Percentiles rank a stretch among this genome's conserved stretches.
phyloP scores from a whole-genome alignment of 2,113 vertebrate species.

The Lamprologus tigripictilis region DNA sequence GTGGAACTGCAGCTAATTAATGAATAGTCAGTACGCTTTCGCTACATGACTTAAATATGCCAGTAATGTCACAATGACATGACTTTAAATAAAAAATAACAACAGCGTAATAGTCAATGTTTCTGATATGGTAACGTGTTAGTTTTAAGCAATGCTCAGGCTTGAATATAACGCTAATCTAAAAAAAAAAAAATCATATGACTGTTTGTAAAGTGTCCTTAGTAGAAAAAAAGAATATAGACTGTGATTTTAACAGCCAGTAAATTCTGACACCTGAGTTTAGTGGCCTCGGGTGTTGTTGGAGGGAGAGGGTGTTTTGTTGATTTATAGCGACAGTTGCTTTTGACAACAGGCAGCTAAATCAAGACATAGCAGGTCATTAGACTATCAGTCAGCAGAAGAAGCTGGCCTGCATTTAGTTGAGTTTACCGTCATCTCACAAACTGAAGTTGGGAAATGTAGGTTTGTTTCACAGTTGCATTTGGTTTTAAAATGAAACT shows the following conservation, averaged over 20 bases:
- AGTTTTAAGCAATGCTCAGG: not conserved
- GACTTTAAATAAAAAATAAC: not conserved
- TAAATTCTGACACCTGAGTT: not conserved
- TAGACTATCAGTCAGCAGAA: conserved; percentile 19
- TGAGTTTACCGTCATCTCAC: not conserved
- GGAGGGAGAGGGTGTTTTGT: conserved; percentile 3
- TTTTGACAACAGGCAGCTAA: conserved; percentile 80
- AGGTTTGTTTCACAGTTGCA: not conserved
- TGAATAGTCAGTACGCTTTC: not conserved
- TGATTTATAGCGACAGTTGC: conserved; percentile 84
- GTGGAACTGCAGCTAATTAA: not conserved
- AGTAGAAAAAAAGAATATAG: not conserved
- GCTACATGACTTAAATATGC: not conserved
- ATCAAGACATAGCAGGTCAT: conserved; percentile 67
- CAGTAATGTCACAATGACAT: not conserved
- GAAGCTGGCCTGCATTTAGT: not conserved
- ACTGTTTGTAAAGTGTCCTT: not conserved
- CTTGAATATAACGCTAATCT: not conserved
- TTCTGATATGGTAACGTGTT: not conserved
- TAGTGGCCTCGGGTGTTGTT: not conserved
- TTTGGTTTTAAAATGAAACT: not conserved
- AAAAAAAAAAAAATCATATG: not conserved
- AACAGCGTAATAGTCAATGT: not conserved
- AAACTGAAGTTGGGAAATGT: not conserved
- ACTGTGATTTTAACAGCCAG: not conserved